These are phyloP conservation scores for Metellina segmentata DNA, from an alignment of 2,888 invertebrate genomes.

Conservation along the genomic window DNA sequence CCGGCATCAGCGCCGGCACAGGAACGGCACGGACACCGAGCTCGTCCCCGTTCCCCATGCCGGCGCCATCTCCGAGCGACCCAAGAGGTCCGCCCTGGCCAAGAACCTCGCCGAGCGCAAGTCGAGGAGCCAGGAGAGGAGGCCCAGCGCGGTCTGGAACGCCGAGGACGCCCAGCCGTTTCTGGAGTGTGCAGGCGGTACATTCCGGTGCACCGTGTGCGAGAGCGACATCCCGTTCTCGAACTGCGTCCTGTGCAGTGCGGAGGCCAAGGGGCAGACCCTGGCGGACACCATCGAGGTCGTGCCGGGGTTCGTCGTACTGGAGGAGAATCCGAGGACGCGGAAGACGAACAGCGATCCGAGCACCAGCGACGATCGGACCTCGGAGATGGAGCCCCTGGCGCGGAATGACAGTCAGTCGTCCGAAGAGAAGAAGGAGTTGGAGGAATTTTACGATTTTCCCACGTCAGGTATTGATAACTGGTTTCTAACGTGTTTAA, in stretches of 20 bases:
- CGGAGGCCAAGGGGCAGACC: constrained; percentile 40
- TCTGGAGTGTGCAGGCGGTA: constrained; percentile 25
- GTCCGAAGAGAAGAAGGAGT: constrained; percentile 58
- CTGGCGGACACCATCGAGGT: neutral
- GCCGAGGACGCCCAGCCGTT: constrained; percentile 15
- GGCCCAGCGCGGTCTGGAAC: constrained; percentile 30
- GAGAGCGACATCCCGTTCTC: constrained; percentile 57
- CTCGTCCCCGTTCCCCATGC: neutral
- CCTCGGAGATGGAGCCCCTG: neutral
- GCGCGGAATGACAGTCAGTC: constrained; percentile 17
- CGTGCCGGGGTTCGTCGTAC: neutral
- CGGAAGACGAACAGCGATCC: constrained; percentile 3
- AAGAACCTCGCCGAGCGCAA: constrained; percentile 24
- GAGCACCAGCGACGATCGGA: constrained; percentile 10
- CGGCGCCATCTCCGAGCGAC: neutral
- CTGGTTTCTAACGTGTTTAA: too few relatives aligned
- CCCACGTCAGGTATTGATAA: constrained; percentile 42
- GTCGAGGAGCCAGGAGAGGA: constrained; percentile 6
- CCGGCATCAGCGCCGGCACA: neutral
- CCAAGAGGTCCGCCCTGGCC: constrained; percentile 27
- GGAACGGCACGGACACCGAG: neutral
- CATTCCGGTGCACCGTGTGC: constrained; percentile 54
- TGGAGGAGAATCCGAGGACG: neutral
- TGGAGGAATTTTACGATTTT: constrained; percentile 65
- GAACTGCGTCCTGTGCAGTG: constrained; percentile 64